Percentiles rank a stretch among this genome's conserved stretches.
Conservation (phyloP, 1,140 invertebrate genomes). For the Acromyrmex charruanus region DNA sequence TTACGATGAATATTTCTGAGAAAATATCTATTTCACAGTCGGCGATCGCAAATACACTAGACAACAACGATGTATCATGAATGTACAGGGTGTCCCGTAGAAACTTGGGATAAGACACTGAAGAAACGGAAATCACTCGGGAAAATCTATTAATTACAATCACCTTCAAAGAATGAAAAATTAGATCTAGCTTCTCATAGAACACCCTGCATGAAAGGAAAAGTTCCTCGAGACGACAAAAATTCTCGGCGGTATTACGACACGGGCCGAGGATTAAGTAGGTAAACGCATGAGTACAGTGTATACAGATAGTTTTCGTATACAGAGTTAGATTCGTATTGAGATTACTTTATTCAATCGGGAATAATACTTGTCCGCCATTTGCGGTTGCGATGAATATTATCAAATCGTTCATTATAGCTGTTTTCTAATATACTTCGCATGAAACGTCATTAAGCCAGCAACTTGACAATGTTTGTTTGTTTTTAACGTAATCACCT, state of each 20-base stretch:
- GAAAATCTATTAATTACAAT: constrained; percentile 45
- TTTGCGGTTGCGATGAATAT: constrained; percentile 70
- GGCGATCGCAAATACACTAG: constrained; percentile 65
- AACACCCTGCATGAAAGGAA: constrained; percentile 78
- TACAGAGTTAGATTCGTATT: constrained; percentile 67
- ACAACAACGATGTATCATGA: constrained; percentile 62
- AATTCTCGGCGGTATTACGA: constrained; percentile 65
- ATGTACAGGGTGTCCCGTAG: constrained; percentile 75
- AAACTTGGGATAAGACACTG: constrained; percentile 45
- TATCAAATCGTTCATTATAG: constrained; percentile 65
- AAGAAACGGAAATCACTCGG: constrained; percentile 6
- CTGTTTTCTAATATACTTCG: constrained; percentile 67
- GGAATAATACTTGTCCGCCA: constrained; percentile 72
- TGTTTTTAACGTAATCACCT: constrained; percentile 87
- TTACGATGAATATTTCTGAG: constrained; percentile 73
- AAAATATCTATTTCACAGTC: constrained; percentile 70
- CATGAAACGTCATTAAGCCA: constrained; percentile 80
- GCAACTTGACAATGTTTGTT: constrained; percentile 83
- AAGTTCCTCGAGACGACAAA: constrained; percentile 68
- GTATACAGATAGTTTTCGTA: constrained; percentile 69
- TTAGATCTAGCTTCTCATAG: constrained; percentile 63
- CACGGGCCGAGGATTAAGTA: constrained; percentile 68
- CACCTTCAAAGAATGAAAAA: constrained; percentile 30
- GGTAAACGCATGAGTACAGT: constrained; percentile 72
- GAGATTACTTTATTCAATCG: constrained; percentile 73